These are phyloP conservation scores for Actinia equina DNA, from an alignment of 64 coral and sea anemone genomes.

Conservation along the genomic window DNA sequence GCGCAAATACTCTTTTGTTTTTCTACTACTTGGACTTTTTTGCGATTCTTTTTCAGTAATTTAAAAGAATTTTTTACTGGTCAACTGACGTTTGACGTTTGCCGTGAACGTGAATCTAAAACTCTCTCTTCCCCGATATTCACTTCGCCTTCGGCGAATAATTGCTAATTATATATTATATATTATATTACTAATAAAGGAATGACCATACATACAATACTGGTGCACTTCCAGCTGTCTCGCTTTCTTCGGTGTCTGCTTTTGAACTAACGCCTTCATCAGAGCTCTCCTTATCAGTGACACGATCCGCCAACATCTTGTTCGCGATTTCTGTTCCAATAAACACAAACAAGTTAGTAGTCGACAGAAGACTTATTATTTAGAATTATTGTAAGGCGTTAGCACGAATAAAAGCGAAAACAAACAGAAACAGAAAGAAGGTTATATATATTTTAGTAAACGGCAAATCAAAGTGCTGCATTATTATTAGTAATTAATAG, in stretches of 20 bases:
- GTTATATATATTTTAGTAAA: background rate
- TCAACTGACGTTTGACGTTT: too few species aligned
- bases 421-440: background rate
- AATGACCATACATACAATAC: slow-evolving; percentile 10
- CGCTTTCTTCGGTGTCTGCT: slow-evolving; percentile 47
- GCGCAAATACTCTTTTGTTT: too few species aligned
- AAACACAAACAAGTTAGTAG: background rate
- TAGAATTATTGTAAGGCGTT: background rate
- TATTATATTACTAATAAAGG: background rate
- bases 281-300: slow-evolving; percentile 45
- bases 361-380: too few species aligned
- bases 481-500: background rate
- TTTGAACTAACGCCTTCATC: slow-evolving; percentile 77
- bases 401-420: background rate
- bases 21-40: too few species aligned
- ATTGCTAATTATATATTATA: too few species aligned
- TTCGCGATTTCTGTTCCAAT: background rate
- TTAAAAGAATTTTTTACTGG: too few species aligned
- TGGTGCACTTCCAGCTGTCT: slow-evolving; percentile 14
- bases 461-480: too few species aligned
- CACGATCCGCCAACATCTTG: background rate
- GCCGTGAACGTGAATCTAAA: too few species aligned
- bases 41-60: too few species aligned
- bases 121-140: too few species aligned
- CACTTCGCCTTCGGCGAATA: too few species aligned